A percentile compares a stretch with the other conserved stretches of the same genome.
Evolutionary conservation across 2,113 vertebrate genomes (phyloP).

Genomic region (Conger conger): DNA sequence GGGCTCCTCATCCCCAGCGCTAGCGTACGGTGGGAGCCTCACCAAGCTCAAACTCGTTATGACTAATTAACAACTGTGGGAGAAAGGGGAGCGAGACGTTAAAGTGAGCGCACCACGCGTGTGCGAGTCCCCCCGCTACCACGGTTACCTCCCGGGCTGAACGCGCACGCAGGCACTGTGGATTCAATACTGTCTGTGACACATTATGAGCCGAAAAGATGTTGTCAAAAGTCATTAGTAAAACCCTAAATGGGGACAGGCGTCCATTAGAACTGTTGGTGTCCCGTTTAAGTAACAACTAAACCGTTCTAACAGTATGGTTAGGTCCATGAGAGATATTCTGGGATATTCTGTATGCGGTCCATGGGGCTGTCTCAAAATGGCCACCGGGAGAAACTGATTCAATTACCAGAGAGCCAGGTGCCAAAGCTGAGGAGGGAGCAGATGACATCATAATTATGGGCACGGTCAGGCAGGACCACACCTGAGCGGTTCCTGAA

Average conservation of each 20-base stretch:
- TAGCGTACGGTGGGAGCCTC: neutral
- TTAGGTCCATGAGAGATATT: too few relatives aligned
- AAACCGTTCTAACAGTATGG: too few relatives aligned
- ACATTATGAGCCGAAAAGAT: too few relatives aligned
- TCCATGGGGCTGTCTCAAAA: too few relatives aligned
- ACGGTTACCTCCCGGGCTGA: neutral
- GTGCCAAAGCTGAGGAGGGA: neutral
- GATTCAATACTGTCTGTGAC: too few relatives aligned
- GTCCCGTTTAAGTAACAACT: too few relatives aligned
- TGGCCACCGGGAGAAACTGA: neutral
- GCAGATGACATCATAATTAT: slow-evolving; percentile 28
- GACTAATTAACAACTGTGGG: neutral
- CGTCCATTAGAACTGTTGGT: too few relatives aligned
- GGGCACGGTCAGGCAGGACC: neutral
- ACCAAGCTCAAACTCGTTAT: neutral
- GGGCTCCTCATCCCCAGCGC: too few relatives aligned
- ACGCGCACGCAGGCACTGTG: too few relatives aligned
- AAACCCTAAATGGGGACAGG: too few relatives aligned
- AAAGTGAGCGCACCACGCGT: neutral
- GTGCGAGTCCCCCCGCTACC: neutral
- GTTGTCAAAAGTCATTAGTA: too few relatives aligned
- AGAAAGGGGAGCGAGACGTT: neutral
- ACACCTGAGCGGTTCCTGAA: slow-evolving; percentile 7
- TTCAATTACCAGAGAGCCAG: slow-evolving; percentile 12
- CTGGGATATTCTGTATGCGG: too few relatives aligned